Conservation (phyloP, 2,797 vertebrate species). For the Martes flavigula region DNA sequence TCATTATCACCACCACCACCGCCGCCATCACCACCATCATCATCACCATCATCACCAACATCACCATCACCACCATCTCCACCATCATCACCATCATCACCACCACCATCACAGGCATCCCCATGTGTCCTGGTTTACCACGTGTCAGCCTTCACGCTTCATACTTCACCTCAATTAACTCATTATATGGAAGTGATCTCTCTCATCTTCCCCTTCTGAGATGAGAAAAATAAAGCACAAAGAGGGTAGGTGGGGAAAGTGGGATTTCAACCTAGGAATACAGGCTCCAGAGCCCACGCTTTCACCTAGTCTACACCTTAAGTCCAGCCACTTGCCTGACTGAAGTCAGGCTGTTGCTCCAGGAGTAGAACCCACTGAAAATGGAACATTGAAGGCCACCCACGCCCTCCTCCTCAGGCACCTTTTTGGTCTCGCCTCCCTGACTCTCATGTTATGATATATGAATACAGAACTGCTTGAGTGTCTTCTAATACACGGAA, state of each 20-base stretch:
- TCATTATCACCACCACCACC: accelerated
- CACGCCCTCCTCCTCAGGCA: accelerated
- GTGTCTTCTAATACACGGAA: neutral
- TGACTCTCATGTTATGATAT: neutral
- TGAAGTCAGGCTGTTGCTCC: no score
- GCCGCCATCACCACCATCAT: accelerated
- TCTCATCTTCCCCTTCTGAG: neutral
- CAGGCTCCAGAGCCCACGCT: neutral
- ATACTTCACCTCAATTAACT: neutral
- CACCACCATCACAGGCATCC: neutral
- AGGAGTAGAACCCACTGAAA: neutral
- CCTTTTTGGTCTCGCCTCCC: neutral
- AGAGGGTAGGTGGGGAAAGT: neutral
- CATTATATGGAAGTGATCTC: neutral
- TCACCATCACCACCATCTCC: neutral
- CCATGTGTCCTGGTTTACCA: neutral
- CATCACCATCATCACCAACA: neutral
- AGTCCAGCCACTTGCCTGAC: neutral
- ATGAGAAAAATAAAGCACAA: neutral
- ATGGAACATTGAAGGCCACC: accelerated
- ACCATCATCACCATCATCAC: neutral
- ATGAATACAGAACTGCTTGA: neutral
- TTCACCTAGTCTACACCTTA: neutral
- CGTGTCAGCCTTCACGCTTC: neutral
- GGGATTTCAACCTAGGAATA: neutral